Percentiles rank a stretch among this genome's conserved stretches.
Evolutionary conservation across 2,113 vertebrate genomes (phyloP).

Genomic region (Micromys minutus): DNA sequence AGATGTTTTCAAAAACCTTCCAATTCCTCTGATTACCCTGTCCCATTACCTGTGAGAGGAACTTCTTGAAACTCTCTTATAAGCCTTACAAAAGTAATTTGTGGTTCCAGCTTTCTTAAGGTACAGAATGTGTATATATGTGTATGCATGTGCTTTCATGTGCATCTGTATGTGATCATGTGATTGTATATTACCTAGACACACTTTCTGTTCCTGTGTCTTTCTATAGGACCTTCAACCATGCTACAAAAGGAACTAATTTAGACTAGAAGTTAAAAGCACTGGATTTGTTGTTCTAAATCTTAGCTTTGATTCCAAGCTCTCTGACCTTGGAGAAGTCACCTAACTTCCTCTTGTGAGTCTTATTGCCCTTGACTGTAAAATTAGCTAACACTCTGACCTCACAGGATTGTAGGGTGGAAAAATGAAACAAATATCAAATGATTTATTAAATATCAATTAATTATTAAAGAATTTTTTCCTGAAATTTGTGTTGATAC

Average conservation of each 20-base stretch:
- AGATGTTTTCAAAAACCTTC: constrained; percentile 44
- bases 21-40: neutral
- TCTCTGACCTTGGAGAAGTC: neutral
- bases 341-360: neutral
- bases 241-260: neutral
- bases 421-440: neutral
- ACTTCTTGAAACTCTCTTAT: neutral
- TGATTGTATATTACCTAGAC: neutral
- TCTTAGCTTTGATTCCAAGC: constrained; percentile 45
- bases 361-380: neutral
- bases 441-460: neutral
- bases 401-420: neutral
- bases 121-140: neutral
- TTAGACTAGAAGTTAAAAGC: neutral
- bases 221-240: neutral
- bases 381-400: neutral
- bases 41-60: neutral
- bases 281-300: neutral
- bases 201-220: neutral
- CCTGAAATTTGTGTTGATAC: neutral
- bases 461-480: neutral
- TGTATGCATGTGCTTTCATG: neutral
- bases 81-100: neutral
- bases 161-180: neutral
- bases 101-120: neutral